These are phyloP conservation scores for Stictocephala bisonia DNA, from an alignment of 2,888 invertebrate genomes.

Conservation along the genomic window DNA sequence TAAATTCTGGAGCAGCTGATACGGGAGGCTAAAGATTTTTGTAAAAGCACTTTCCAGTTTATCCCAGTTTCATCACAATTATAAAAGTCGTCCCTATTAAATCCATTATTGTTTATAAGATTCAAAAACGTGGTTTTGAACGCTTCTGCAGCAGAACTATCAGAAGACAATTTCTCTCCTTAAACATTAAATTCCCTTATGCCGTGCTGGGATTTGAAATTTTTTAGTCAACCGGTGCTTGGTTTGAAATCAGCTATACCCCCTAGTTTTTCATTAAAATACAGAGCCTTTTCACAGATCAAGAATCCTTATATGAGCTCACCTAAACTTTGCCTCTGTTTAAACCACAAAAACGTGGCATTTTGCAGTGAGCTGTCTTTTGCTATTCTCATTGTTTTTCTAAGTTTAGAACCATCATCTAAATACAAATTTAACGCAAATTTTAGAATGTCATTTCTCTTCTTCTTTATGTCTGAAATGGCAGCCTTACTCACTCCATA, in stretches of 20 bases:
- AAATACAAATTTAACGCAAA: slow-evolving; percentile 15
- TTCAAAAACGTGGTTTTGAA: slow-evolving; percentile 52
- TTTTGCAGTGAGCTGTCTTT: slow-evolving; percentile 15
- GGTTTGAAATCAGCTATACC: slow-evolving; percentile 31
- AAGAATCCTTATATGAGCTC: slow-evolving; percentile 37
- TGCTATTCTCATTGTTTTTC: slow-evolving; percentile 41
- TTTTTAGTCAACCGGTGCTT: slow-evolving; percentile 39
- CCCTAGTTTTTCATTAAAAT: slow-evolving; percentile 32
- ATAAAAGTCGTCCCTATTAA: slow-evolving; percentile 57
- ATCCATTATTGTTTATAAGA: too few relatives aligned
- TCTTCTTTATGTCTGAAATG: background rate
- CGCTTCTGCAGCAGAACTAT: slow-evolving; percentile 49
- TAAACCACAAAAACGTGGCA: slow-evolving; percentile 28
- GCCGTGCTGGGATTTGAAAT: slow-evolving; percentile 53
- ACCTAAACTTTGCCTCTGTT: slow-evolving; percentile 9
- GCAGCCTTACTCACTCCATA: slow-evolving; percentile 28
- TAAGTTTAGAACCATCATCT: background rate
- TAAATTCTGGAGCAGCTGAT: slow-evolving; percentile 61
- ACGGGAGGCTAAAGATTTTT: slow-evolving; percentile 58
- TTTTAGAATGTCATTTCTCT: background rate
- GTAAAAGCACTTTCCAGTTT: slow-evolving; percentile 57
- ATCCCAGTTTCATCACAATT: slow-evolving; percentile 60
- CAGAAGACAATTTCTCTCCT: slow-evolving; percentile 51
- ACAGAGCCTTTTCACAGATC: slow-evolving; percentile 42
- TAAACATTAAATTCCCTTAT: slow-evolving; percentile 54